Evolutionary conservation across 2,797 vertebrate species (phyloP), one percentile per base, ranked within the genome.

Genomic region (Distichodus sexfasciatus): DNA sequence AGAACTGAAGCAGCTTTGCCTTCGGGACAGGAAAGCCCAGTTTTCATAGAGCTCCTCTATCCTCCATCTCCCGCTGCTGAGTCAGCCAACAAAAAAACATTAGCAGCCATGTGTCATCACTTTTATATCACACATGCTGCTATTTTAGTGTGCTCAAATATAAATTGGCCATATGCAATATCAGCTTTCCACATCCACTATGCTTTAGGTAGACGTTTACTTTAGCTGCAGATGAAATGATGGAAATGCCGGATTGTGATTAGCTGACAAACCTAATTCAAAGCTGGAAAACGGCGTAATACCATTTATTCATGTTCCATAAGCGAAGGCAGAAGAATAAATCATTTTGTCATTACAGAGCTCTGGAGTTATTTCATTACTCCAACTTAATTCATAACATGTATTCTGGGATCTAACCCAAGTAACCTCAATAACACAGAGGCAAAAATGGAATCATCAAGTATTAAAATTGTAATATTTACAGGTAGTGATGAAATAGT

Each of bases 61-160:
- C 54, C 71, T 83, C 72, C 75, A 59, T 33, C 76, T 83, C 77
- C n/a, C n/a, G 75, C 14, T 76, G 81, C 82, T 84, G 84, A 81
- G 77, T 85, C 80, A 84, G 83, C 76, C 48, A 76, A 76, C 63
- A 74, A 71, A 59, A n/a, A 69, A 6, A 8, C 41, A 48, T 60
- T 58, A 70, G 35, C 28, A 38, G n/a, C 12, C 29, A 40, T 33
- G 62, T 59, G 29, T 31, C 50, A 53, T 58, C 54, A 51, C 36
- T 70, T 64, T 51, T 57, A 19, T 60, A 31, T 29, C n/a, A 6
- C 15, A 48, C 36, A 66, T 40, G 17, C 57, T 40, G 31, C 26
- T 35, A 23, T 4, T 26, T 11, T 19, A 4, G 8, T 40, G 10
- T 26, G 43, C 65, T 63, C 36, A 59, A 36, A 38, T 44, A 44